Base-by-base conservation (phyloP, 2,888 invertebrate genomes). In the Campaea margaritaria region DNA sequence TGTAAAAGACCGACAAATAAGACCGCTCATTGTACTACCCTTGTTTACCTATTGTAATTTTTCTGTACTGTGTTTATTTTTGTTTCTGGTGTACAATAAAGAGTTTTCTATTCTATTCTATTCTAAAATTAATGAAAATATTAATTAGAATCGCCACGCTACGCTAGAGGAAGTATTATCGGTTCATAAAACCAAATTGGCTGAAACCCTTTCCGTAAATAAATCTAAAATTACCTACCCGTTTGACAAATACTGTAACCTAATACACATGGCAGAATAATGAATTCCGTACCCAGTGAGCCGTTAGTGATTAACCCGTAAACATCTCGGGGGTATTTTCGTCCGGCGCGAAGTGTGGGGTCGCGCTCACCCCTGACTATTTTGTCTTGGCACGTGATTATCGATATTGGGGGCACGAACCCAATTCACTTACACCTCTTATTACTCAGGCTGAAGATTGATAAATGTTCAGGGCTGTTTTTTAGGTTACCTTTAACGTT, bases 391-490 rank as follows among this genome's bases (percentile, higher is more conserved):
- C 87, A 87, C 84, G 85, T 85, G 86, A 86, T 89, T 83, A 89
- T 81, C 78, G 77, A 79, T 83, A 85, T 83, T 76, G 81, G 78
- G 89, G 88, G 85, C 89, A 81, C 76, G 89, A 85, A 75, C 87
- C 86, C 85, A 85, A 87, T 87, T 83, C 81, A 78, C 70, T 79
- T 72, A 79, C 84, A 85, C 85, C 81, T 85, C 78, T 80, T 81
- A 84, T 79, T 83, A 81, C 80, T 70, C 68, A 63, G 65, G 64
- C 67, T 78, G 84, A 73, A 78, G 87, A 91, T 84, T 87, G 89
- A 90, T 78, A 80, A 62, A 68, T 65, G 49, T 53, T 62, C 28
- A 52, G 31, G 67, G 64, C 67, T 67, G 64, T 46, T 50, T 53
- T 62, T 58, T 60, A 56, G 21, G 47, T 27, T 57, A 62, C 53